A percentile compares a stretch with the other conserved stretches of the same genome.
Conservation (phyloP, 1,140 invertebrate genomes). For the Bathynomus jamesi region DNA sequence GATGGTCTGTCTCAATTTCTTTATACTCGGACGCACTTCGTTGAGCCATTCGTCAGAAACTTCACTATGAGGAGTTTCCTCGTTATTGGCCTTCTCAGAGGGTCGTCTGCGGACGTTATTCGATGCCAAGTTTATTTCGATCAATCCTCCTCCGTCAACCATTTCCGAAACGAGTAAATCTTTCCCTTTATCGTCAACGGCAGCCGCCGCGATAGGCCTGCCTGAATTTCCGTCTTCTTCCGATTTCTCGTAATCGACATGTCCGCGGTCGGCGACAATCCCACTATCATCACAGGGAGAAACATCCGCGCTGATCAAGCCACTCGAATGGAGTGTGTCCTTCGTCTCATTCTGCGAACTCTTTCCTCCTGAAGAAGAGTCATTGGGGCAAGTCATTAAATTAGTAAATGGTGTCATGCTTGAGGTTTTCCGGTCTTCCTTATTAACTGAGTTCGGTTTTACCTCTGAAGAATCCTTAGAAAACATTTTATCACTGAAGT, state of each 20-base stretch:
- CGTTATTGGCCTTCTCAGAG: not conserved
- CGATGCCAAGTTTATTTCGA: not conserved
- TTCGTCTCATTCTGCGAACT: conserved; percentile 7
- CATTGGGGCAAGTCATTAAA: not conserved
- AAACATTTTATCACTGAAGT: not conserved
- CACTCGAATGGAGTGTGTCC: conserved; percentile 19
- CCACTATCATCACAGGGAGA: conserved; percentile 35
- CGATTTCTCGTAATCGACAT: conserved; percentile 32
- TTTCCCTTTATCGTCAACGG: not conserved
- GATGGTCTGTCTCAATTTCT: conserved; percentile 69
- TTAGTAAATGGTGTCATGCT: not conserved
- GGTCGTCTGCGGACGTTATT: too few relatives aligned
- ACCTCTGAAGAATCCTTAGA: not conserved
- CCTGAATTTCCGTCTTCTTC: conserved; percentile 47
- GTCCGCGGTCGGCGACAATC: conserved; percentile 38
- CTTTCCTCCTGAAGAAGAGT: too few relatives aligned
- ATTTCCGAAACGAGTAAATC: not conserved
- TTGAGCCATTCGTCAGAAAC: conserved; percentile 63
- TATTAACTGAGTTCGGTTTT: not conserved
- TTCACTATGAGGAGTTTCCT: conserved; percentile 47
- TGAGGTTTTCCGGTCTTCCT: not conserved
- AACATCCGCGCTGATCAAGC: conserved; percentile 23
- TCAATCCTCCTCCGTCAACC: not conserved
- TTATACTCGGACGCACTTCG: conserved; percentile 68
- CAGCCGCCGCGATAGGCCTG: too few relatives aligned